Evolutionary conservation across 2,113 vertebrate genomes (phyloP), one percentile per base, ranked within the genome.

Genomic region (Laterallus jamaicensis): DNA sequence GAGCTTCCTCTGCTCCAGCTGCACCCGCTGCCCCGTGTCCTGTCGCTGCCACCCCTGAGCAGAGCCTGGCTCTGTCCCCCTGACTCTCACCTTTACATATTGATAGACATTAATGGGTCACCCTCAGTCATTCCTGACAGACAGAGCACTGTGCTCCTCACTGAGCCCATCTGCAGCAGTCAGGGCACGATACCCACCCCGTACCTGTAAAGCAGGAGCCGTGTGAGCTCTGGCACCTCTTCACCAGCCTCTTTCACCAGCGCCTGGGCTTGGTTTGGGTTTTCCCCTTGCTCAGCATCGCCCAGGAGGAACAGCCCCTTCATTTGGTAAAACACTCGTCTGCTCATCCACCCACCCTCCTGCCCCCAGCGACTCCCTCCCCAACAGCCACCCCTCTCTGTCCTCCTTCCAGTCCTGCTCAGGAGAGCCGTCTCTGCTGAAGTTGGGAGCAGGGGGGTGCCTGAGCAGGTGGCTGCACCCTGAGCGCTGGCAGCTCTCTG

Each of bases 401-500:
- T n/a, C 10, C 40, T 81, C 63, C 47, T 40, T 32, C 60, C 40
- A 24, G 54, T 10, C 10, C 64, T 31, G 40, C 4, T 37, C 29
- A 10, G 25, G 21, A 13, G 35, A 32, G 32, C 2, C 35, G 7
- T 35, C 35, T 35, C 35, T 35, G 35, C 35, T 35, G 35, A 35
- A 35, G 35, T 35, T 35, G 0, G 3, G 16, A 44, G 64, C 55
- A n/a, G 64, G 54, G 28, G 31, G 40, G 3, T 3, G 39, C 12
- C 21, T 19, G 28, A 0, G n/a, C n/a, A n/a, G n/a, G 14, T 21
- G 62, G 39, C 44, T 39, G 80, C 69, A 19, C 35, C 11, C 35
- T 4, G 2, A 42, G 47, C 0, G 0, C 78, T n/a, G 4, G 2
- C 31, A 31, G 69, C 32, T 77, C 59, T 11, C 21, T 50, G 76